Evolutionary conservation across 2,113 vertebrate genomes (phyloP), one percentile per base, ranked within the genome.

Genomic region (Notothenia rossii): DNA sequence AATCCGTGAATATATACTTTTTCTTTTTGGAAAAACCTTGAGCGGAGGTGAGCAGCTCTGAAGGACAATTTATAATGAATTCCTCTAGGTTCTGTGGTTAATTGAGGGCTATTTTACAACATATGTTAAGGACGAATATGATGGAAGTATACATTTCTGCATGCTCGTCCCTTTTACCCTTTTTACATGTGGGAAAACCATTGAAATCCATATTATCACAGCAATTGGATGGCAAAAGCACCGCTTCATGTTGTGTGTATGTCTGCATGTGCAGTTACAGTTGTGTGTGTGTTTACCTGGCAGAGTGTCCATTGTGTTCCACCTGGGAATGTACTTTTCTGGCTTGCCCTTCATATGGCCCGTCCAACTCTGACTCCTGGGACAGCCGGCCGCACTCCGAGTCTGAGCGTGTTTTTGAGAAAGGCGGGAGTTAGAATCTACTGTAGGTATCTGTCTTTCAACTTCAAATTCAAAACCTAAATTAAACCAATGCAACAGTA

Each of bases 311-410:
- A 49, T 93, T 93, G 55, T 53, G 80, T 17, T 84, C 77, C 51
- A 82, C 75, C 25, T 66, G 84, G 72, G 75, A 83, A n/a, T 0
- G n/a, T 62, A 13, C 75, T 70, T 91, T 86, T 49, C 53, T 77
- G 58, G 61, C 51, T 82, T 8, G 53, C 18, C 63, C 62, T 50
- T 92, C 85, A 33, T 83, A 88, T 0, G 36, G 43, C 13, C 72
- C 58, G 0, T 90, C 91, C 82, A 87, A 48, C 65, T 84, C 88
- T 1, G 85, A 88, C 25, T 87, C 88, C 75, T 87, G 86, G 70
- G 86, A 87, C 51, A 85, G 70, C 3, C 72, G 72, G 0, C 82
- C 86, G 49, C 77, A 88, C 71, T 92, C 87, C 1, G 89, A 89
- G 77, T 91, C 92, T 94, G 76, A 60, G 59, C 10, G 59, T 67